These are phyloP conservation scores for Hypocryptadius cinnamomeus DNA, from an alignment of 2,113 vertebrate genomes.

Conservation along the genomic window DNA sequence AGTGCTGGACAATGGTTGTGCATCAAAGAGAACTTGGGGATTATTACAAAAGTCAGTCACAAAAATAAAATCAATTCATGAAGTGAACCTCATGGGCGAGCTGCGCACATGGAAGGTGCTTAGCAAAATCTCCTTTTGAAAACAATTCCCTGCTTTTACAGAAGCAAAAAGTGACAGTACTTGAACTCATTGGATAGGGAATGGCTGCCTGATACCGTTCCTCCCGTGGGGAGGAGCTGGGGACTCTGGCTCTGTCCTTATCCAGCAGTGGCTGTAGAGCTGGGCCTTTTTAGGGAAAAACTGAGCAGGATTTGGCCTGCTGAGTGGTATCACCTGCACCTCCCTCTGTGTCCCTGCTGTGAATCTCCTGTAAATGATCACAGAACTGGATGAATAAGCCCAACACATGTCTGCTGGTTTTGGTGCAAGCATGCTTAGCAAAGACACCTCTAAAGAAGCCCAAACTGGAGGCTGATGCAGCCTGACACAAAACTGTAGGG, in stretches of 20 bases:
- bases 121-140: not conserved
- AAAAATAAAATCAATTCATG: not conserved
- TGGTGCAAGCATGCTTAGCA: not conserved
- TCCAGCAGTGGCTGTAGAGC: not conserved
- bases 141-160: not conserved
- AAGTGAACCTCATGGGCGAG: not conserved
- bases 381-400: not conserved
- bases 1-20: not conserved
- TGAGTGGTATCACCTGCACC: not conserved
- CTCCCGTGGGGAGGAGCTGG: not conserved
- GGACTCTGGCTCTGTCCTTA: not conserved
- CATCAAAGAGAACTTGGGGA: not conserved
- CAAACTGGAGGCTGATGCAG: not conserved
- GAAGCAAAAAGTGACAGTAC: not conserved
- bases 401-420: not conserved
- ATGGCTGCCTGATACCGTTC: accelerated
- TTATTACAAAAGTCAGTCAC: accelerated
- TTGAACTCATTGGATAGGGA: not conserved
- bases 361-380: not conserved
- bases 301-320: not conserved
- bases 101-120: not conserved
- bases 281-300: not conserved
- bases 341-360: not conserved
- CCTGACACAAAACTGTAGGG: not conserved
- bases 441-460: not conserved